Conservation (phyloP, 2,888 invertebrate species). For the Nomada goodeniana region DNA sequence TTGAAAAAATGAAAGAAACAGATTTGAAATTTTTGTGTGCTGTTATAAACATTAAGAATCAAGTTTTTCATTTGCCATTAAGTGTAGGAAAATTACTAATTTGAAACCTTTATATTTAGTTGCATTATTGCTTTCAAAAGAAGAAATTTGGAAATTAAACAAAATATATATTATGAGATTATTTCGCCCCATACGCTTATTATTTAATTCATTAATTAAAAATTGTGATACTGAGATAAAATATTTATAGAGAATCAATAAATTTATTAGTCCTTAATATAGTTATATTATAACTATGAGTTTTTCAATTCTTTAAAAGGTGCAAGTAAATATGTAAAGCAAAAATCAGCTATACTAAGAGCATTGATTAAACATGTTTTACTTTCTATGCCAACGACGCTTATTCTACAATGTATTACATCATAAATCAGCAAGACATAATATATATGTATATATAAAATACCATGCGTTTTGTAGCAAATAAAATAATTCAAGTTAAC, state of each 20-base stretch:
- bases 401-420: slow-evolving; percentile 50
- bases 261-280: background rate
- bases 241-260: slow-evolving; percentile 13
- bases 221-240: background rate
- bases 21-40: background rate
- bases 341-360: slow-evolving; percentile 53
- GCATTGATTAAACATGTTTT: slow-evolving; percentile 67
- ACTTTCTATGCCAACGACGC: slow-evolving; percentile 63
- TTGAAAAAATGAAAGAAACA: background rate
- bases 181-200: background rate
- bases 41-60: background rate
- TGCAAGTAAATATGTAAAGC: background rate
- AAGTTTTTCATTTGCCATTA: background rate
- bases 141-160: slow-evolving; percentile 15
- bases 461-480: slow-evolving; percentile 18
- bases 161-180: slow-evolving; percentile 11
- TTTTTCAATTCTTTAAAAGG: background rate
- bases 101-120: background rate
- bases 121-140: background rate
- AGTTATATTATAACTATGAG: background rate
- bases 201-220: slow-evolving; percentile 20
- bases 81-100: background rate
- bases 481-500: slow-evolving; percentile 37
- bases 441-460: slow-evolving; percentile 12
- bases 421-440: slow-evolving; percentile 34